These are phyloP conservation scores for Vulpes ferrilata DNA, from an alignment of 2,113 vertebrate species.

Conservation along the genomic window DNA sequence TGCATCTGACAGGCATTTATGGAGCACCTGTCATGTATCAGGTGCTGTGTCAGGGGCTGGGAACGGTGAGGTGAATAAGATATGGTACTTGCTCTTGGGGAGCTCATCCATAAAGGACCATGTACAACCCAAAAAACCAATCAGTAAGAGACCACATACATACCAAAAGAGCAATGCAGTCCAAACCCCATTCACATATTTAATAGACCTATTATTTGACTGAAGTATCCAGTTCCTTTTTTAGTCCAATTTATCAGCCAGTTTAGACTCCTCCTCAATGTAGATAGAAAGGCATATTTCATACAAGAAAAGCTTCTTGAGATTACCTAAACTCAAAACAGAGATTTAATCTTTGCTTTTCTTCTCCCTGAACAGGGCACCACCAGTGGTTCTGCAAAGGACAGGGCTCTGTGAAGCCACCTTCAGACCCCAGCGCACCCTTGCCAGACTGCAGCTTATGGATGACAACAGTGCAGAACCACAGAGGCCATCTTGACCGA, in stretches of 20 bases:
- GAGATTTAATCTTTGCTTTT: neutral
- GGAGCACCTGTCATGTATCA: neutral
- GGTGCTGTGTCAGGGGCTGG: neutral
- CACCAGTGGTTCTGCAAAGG: neutral
- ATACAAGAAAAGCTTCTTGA: neutral
- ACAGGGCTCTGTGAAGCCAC: neutral
- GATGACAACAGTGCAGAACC: neutral
- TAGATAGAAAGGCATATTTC: neutral
- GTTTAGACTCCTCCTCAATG: neutral
- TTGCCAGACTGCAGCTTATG: neutral
- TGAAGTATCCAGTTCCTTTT: constrained; percentile 9
- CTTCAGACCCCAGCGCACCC: neutral
- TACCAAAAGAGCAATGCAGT: neutral
- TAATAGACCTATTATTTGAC: neutral
- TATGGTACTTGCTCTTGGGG: neutral
- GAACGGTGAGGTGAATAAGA: neutral
- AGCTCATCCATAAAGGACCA: neutral
- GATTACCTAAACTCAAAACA: neutral
- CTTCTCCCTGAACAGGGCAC: neutral
- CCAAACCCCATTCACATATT: neutral
- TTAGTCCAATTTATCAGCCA: neutral
- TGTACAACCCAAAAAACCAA: neutral
- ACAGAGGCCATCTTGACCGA: neutral
- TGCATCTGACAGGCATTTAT: neutral
- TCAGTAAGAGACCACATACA: neutral